phyloP scores from a whole-genome alignment of 1,140 invertebrate species.

The Drosophila pandora region DNA sequence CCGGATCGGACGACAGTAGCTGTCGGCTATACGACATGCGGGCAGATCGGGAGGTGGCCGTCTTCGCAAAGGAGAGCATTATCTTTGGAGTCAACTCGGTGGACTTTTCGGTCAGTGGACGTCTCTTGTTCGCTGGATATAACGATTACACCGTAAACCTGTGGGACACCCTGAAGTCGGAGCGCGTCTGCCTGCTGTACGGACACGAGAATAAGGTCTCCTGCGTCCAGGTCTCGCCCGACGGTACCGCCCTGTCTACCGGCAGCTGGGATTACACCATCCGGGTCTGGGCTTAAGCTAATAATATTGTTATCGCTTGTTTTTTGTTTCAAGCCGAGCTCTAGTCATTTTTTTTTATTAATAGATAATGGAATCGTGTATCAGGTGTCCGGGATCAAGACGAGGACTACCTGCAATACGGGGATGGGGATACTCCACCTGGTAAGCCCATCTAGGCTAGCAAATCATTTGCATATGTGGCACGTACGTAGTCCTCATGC shows the following conservation, averaged over 20 bases:
- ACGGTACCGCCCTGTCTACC: conserved; percentile 98
- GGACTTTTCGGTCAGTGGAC: conserved; percentile 98
- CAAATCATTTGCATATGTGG: background rate
- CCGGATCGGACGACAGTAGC: conserved; percentile 99
- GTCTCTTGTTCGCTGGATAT: conserved; percentile 98
- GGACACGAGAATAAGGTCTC: conserved; percentile 99
- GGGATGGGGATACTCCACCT: background rate
- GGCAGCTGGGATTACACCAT: conserved; percentile 99
- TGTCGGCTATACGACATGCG: conserved; percentile 98
- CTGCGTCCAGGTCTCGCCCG: conserved; percentile 97
- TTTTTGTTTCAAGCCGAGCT: conserved; percentile 4
- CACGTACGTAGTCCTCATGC: conserved; percentile 2
- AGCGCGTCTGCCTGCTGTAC: conserved; percentile 95
- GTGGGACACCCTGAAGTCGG: conserved; percentile 98
- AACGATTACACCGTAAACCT: conserved; percentile 99
- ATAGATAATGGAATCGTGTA: conserved; percentile 2
- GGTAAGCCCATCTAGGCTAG: too few relatives aligned
- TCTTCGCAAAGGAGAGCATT: conserved; percentile 98
- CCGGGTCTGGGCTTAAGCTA: conserved; percentile 87
- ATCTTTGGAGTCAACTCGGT: conserved; percentile 99
- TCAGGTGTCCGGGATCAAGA: background rate
- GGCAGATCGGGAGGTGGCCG: conserved; percentile 98
- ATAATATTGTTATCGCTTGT: conserved; percentile 1
- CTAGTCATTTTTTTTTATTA: conserved; percentile 17
- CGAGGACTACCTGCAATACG: background rate